These are phyloP conservation scores for Ptychobarbus kaznakovi DNA, from an alignment of 2,797 vertebrate genomes.

Conservation along the genomic window DNA sequence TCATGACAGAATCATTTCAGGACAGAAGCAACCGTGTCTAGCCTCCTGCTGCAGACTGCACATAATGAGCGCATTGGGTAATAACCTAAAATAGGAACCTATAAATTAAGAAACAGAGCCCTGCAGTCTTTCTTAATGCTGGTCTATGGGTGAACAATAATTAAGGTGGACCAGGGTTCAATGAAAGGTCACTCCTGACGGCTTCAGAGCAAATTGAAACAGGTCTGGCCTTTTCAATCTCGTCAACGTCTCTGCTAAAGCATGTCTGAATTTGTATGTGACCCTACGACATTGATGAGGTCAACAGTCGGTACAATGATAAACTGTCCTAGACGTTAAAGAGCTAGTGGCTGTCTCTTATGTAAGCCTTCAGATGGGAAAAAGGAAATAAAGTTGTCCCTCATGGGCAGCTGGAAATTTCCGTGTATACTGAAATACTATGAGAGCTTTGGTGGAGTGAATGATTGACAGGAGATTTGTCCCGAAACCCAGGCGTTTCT, in stretches of 20 bases:
- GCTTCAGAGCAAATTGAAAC: slow-evolving; percentile 35
- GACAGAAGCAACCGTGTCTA: slow-evolving; percentile 22
- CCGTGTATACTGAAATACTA: neutral
- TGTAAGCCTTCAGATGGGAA: neutral
- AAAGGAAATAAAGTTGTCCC: neutral
- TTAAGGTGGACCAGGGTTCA: slow-evolving; percentile 52
- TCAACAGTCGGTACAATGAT: slow-evolving; percentile 29
- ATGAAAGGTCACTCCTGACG: slow-evolving; percentile 23
- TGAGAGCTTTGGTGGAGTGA: neutral
- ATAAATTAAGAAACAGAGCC: slow-evolving; percentile 43
- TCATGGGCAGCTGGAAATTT: slow-evolving; percentile 2
- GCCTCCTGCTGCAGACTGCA: slow-evolving; percentile 28
- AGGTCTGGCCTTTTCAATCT: slow-evolving; percentile 39
- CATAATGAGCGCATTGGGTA: slow-evolving; percentile 32
- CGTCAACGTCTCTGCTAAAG: slow-evolving; percentile 2
- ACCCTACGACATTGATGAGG: slow-evolving; percentile 21
- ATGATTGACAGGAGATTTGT: slow-evolving; percentile 38
- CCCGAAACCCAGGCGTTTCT: slow-evolving; percentile 30
- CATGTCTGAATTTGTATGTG: slow-evolving; percentile 3
- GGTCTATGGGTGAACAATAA: slow-evolving; percentile 42
- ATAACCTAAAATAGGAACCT: slow-evolving; percentile 39
- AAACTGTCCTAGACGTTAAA: slow-evolving; percentile 18
- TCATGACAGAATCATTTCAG: slow-evolving; percentile 35
- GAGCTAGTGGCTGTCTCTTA: neutral
- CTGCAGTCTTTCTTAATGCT: slow-evolving; percentile 33